These are phyloP conservation scores for Sylvietta virens DNA, from an alignment of 2,113 vertebrate genomes.

Conservation along the genomic window DNA sequence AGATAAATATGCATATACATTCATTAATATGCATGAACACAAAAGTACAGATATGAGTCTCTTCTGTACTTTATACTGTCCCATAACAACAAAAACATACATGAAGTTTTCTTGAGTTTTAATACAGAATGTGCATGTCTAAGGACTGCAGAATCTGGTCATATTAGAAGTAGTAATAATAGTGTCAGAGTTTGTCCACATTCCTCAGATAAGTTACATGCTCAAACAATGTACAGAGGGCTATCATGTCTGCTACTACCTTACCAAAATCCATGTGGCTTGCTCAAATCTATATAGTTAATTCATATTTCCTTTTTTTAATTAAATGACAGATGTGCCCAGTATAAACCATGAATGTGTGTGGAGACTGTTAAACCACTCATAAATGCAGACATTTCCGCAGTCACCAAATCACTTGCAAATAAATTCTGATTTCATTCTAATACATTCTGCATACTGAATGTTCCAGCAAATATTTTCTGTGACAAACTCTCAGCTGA, in stretches of 20 bases:
- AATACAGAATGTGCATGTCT: not conserved
- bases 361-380: not conserved
- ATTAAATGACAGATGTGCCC: not conserved
- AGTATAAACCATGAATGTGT: not conserved
- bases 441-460: slow-evolving; percentile 10
- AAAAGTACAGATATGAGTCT: not conserved
- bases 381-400: not conserved
- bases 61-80: not conserved
- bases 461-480: slow-evolving; percentile 12
- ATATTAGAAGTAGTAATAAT: not conserved
- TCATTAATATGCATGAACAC: not conserved
- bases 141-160: not conserved
- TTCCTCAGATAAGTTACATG: not conserved
- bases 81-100: not conserved
- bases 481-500: slow-evolving; percentile 14
- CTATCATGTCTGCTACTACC: not conserved
- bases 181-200: not conserved
- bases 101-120: not conserved
- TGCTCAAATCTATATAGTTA: not conserved
- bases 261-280: not conserved
- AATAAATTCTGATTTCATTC: slow-evolving; percentile 57
- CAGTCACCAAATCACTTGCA: slow-evolving; percentile 16
- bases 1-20: not conserved
- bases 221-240: not conserved
- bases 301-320: not conserved